Evolutionary conservation across 1,140 invertebrate genomes (phyloP).

Genomic region (Araneus ventricosus): DNA sequence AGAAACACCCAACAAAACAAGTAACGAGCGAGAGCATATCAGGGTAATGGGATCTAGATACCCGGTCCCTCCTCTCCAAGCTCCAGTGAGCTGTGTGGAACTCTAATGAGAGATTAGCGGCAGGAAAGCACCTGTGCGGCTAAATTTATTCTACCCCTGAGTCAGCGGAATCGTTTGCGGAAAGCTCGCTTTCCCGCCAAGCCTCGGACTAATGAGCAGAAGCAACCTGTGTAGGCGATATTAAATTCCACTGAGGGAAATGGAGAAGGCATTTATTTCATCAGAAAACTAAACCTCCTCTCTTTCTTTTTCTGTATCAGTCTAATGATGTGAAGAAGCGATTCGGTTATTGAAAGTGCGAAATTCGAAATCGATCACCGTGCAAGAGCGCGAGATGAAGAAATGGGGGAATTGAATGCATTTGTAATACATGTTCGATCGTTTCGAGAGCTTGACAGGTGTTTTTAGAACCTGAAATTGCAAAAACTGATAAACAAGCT

Average conservation of each 20-base stretch:
- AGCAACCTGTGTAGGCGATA: constrained; percentile 20
- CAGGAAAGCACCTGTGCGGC: constrained; percentile 16
- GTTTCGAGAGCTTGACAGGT: neutral
- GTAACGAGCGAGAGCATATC: neutral
- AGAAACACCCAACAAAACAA: neutral
- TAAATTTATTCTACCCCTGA: constrained; percentile 4
- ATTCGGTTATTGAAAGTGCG: neutral
- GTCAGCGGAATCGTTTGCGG: neutral
- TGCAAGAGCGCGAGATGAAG: neutral
- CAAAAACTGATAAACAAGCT: no score
- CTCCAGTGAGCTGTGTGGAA: neutral
- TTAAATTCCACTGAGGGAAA: neutral
- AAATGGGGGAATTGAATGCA: neutral
- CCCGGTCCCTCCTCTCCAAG: neutral
- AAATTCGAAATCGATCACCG: neutral
- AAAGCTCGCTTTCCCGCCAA: neutral
- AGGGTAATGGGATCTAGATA: neutral
- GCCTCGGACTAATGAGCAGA: constrained; percentile 1
- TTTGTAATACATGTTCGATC: neutral
- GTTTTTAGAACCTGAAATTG: no score
- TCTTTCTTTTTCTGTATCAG: neutral
- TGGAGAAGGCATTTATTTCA: neutral
- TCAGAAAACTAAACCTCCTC: neutral
- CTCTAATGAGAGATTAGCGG: neutral
- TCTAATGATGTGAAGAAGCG: constrained; percentile 4